phyloP scores from a whole-genome alignment of 1,140 invertebrate genomes.

The Papilio xuthus region DNA sequence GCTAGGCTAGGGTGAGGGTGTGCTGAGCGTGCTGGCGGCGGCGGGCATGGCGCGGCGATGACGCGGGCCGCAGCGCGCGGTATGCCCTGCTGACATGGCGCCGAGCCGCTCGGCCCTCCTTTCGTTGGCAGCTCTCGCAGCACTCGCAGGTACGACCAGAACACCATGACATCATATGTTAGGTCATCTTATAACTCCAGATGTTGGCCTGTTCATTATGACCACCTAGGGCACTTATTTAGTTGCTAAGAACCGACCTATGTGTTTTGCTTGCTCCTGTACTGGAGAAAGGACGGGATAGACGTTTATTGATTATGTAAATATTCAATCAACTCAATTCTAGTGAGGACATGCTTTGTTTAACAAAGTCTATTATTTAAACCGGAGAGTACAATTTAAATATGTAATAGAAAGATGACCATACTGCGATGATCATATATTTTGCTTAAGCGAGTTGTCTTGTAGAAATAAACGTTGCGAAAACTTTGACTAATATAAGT shows the following conservation, averaged over 20 bases:
- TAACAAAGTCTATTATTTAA: not conserved
- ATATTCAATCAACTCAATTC: not conserved
- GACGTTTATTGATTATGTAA: not conserved
- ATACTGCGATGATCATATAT: not conserved
- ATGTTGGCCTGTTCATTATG: no score
- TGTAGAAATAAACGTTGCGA: not conserved
- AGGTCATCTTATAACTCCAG: no score
- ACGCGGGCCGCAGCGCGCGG: conserved; percentile 67
- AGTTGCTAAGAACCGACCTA: no score
- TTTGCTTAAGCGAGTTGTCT: not conserved
- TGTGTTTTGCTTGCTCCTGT: not conserved
- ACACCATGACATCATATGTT: not conserved
- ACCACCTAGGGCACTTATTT: no score
- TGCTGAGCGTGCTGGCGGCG: conserved; percentile 45
- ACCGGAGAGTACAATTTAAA: not conserved
- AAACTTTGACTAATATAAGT: not conserved
- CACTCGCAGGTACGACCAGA: conserved; percentile 69
- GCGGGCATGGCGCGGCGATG: conserved; percentile 72
- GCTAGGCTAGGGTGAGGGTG: conserved; percentile 50
- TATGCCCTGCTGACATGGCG: conserved; percentile 79
- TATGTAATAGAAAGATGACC: not conserved
- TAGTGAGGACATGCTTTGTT: not conserved
- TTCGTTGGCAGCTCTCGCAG: conserved; percentile 74
- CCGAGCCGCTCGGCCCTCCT: conserved; percentile 76
- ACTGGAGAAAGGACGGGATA: not conserved